These are phyloP conservation scores for Reticulitermes lucifugus DNA, from an alignment of 2,888 invertebrate species.

Conservation along the genomic window DNA sequence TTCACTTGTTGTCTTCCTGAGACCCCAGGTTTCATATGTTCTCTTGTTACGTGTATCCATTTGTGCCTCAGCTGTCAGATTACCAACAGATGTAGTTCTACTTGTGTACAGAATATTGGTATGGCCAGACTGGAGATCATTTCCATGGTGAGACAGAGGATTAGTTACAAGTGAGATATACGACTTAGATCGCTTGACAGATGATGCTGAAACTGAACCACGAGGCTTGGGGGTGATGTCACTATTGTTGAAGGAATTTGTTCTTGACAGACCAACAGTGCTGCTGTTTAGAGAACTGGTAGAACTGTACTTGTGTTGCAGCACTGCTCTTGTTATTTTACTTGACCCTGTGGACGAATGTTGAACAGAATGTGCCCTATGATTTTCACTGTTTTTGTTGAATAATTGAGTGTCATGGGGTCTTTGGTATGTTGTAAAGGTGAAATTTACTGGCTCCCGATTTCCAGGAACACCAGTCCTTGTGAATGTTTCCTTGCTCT, in stretches of 20 bases:
- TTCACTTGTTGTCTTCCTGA: conserved; percentile 59
- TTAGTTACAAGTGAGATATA: conserved; percentile 60
- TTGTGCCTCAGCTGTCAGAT: conserved; percentile 30
- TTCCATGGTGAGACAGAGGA: neutral
- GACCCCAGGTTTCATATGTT: neutral
- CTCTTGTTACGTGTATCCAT: neutral
- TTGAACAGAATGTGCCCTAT: neutral
- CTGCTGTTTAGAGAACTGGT: neutral
- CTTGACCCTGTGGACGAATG: neutral
- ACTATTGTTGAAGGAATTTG: conserved; percentile 32
- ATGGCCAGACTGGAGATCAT: neutral
- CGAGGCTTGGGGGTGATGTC: neutral
- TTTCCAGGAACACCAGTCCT: neutral
- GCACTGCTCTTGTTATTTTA: conserved; percentile 27
- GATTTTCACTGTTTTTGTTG: conserved; percentile 13
- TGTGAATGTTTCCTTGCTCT: neutral
- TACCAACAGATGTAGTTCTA: conserved; percentile 47
- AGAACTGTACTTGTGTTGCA: conserved; percentile 29
- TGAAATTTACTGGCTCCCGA: conserved; percentile 56
- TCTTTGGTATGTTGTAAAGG: conserved; percentile 56
- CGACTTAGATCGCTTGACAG: conserved; percentile 64
- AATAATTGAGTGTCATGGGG: conserved; percentile 35
- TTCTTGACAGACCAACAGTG: conserved; percentile 9
- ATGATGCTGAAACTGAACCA: conserved; percentile 56
- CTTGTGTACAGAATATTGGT: neutral